phyloP scores from a whole-genome alignment of 2,113 vertebrate genomes.

The Dunckerocampus dactyliophorus region DNA sequence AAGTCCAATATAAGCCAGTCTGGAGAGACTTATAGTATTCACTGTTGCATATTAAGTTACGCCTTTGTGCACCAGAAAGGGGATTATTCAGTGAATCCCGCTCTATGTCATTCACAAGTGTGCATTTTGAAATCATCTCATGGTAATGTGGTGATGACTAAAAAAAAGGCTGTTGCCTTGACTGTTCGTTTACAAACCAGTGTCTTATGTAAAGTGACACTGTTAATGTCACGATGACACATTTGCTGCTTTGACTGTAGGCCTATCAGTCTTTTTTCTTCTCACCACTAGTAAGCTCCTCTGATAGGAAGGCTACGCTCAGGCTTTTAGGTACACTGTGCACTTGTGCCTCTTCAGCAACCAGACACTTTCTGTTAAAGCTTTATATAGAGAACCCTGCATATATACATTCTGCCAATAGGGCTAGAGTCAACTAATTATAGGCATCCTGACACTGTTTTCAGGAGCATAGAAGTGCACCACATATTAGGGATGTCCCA shows the following conservation, averaged over 20 bases:
- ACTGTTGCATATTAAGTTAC: conserved; percentile 58
- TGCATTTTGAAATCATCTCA: conserved; percentile 56
- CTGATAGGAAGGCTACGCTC: conserved; percentile 33
- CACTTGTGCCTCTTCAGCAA: conserved; percentile 42
- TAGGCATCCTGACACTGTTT: conserved; percentile 23
- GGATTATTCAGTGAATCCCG: conserved; percentile 61
- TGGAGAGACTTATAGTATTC: conserved; percentile 55
- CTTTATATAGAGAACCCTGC: conserved; percentile 32
- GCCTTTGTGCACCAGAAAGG: conserved; percentile 62
- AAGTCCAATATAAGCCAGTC: conserved; percentile 52
- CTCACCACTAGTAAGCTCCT: conserved; percentile 44
- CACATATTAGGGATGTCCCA: no score
- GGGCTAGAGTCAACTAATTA: conserved; percentile 36
- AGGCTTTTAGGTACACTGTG: conserved; percentile 19
- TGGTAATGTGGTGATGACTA: conserved; percentile 37
- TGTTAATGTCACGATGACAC: conserved; percentile 35
- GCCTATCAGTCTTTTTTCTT: conserved; percentile 41
- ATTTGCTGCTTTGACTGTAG: conserved; percentile 48
- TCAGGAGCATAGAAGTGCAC: conserved; percentile 29
- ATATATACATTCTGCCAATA: conserved; percentile 29
- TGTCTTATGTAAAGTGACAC: conserved; percentile 24
- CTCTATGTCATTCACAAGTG: conserved; percentile 54
- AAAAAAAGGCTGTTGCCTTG: conserved; percentile 12
- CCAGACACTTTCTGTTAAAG: conserved; percentile 24
- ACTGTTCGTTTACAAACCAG: conserved; percentile 3